Evolutionary conservation across 2,888 invertebrate species (phyloP).

Genomic region (Tromatobia lineatoria): DNA sequence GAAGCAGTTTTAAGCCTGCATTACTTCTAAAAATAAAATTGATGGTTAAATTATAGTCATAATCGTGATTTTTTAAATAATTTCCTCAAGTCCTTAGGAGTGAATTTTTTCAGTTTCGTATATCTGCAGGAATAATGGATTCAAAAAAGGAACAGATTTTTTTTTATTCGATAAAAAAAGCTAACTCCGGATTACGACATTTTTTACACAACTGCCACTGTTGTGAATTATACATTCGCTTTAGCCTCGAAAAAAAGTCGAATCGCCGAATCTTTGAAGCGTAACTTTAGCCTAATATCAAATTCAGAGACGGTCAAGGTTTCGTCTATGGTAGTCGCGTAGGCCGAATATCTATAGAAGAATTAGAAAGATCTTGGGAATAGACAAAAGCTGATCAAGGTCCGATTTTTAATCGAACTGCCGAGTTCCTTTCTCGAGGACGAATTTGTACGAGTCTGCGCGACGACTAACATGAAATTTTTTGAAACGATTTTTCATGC

Average conservation of each 20-base stretch:
- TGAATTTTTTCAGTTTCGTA: too few relatives aligned
- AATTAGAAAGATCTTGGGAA: conserved; percentile 20
- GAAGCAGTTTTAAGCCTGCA: background rate
- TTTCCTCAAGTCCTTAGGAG: too few relatives aligned
- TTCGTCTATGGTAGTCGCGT: background rate
- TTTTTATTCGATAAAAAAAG: too few relatives aligned
- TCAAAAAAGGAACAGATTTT: too few relatives aligned
- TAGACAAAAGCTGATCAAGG: conserved; percentile 4
- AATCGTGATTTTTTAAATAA: too few relatives aligned
- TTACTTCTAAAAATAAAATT: too few relatives aligned
- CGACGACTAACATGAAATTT: background rate
- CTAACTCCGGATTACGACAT: background rate
- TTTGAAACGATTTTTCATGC: background rate
- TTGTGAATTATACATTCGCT: conserved; percentile 79
- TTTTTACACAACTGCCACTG: conserved; percentile 54
- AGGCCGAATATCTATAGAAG: conserved; percentile 6
- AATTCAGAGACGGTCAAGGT: conserved; percentile 76
- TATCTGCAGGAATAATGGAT: too few relatives aligned
- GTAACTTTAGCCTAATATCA: conserved; percentile 59
- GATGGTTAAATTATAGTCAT: too few relatives aligned
- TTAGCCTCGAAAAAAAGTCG: conserved; percentile 59
- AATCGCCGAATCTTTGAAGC: conserved; percentile 30
- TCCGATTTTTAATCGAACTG: background rate
- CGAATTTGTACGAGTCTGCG: background rate
- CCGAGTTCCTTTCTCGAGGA: conserved; percentile 11